Evolutionary conservation across 35 echinoderm and acorn worm species (phyloP), one percentile per base, ranked within the genome.

Genomic region (Lytechinus pictus): DNA sequence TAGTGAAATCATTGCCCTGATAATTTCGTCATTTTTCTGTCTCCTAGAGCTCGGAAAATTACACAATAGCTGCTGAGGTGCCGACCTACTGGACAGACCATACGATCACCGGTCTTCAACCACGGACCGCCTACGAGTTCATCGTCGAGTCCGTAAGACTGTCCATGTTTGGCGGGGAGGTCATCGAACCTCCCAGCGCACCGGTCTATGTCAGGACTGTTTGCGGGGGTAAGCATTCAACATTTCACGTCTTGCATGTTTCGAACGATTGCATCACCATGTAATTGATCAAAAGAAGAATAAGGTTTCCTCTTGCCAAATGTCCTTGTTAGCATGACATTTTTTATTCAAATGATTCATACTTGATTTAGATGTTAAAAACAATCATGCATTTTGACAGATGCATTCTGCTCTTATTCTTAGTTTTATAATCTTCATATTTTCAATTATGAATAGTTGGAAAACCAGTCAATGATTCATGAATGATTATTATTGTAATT

Each of bases 91-190:
- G 51, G 52, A 98, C 91, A 11, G 52, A 94, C 8, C 29, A 87
- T 27, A 96, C 96, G 24, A 95, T 98, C 1, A 89, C 12, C 19
- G 94, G 92, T 5, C 94, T 98, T 28, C 61, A 95, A 27, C 96
- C 92, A 8, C 89, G 92, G 55, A 96, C 97, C 21, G 72, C 56
- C 19, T 98, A 98, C 86, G 97, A 98, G 55, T 98, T 98, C 86
- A 95, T 96, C 51, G 86, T 95, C 8, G 94, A 98, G 61, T 96
- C 87, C 3, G 92, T 96, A 16, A 86, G 96, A 54, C 86, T 96
- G n/a, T 51, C 54, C 28, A 57, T 79, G 19, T 27, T 57, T 8
- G 95, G 95, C 24, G 96, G 95, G 10, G 97, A 97, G 60, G 96
- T 94, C 10, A 44, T 92, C 56, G 97, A 96, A 27, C 86, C 86